A percentile compares a stretch with the other conserved stretches of the same genome.
Conservation (phyloP, 2,113 vertebrate genomes). For the Epinephelus moara region DNA sequence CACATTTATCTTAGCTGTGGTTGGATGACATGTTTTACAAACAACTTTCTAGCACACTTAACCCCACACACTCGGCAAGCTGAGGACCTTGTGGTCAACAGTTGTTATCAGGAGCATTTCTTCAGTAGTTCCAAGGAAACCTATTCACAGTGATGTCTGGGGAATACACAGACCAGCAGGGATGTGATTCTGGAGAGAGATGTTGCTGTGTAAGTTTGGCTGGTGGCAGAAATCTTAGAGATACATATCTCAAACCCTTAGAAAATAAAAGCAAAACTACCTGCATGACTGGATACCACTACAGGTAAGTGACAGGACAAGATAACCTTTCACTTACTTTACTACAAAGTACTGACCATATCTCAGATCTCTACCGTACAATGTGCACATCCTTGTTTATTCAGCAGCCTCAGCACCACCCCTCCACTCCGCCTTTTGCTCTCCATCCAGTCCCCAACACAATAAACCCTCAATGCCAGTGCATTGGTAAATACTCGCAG, state of each 20-base stretch:
- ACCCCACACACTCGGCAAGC: not conserved
- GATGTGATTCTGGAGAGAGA: not conserved
- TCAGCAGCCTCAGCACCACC: slow-evolving; percentile 50
- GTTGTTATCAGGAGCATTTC: not conserved
- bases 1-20: not conserved
- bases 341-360: not conserved
- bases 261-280: slow-evolving; percentile 1
- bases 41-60: not conserved
- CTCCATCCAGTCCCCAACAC: slow-evolving; percentile 65
- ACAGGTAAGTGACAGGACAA: not conserved
- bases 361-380: slow-evolving; percentile 33
- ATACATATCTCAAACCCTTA: not conserved
- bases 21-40: too few relatives aligned
- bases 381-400: slow-evolving; percentile 54
- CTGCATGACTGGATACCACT: not conserved
- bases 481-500: slow-evolving; percentile 76
- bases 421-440: slow-evolving; percentile 47
- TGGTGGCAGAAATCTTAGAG: not conserved
- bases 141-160: not conserved
- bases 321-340: slow-evolving; percentile 4
- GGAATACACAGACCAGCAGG: not conserved
- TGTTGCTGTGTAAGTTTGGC: not conserved
- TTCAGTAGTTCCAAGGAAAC: not conserved
- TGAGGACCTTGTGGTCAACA: not conserved
- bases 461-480: slow-evolving; percentile 69